phyloP scores from a whole-genome alignment of 2,113 vertebrate genomes.

The Heptranchias perlo region DNA sequence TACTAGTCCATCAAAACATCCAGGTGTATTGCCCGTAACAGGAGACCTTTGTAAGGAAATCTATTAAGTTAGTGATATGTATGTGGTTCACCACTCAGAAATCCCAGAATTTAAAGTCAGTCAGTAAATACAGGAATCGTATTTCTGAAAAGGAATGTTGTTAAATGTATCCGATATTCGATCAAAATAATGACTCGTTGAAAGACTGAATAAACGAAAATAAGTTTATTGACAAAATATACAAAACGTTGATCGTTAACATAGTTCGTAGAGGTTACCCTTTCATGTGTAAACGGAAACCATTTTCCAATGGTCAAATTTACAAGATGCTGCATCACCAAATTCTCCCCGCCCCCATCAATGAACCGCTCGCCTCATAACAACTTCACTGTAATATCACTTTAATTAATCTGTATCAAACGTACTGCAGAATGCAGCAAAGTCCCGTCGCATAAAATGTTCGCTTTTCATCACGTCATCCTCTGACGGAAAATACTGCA shows the following conservation, averaged over 20 bases:
- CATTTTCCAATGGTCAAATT: background rate
- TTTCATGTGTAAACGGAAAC: background rate
- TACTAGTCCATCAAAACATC: background rate
- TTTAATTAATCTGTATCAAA: slow-evolving; percentile 48
- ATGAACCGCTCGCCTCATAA: background rate
- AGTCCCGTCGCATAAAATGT: slow-evolving; percentile 79
- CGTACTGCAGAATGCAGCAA: slow-evolving; percentile 71
- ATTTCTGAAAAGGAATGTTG: background rate
- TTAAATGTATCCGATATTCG: background rate
- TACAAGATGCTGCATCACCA: background rate
- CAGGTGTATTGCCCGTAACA: too few species aligned
- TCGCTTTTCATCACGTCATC: slow-evolving; percentile 73
- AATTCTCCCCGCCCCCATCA: background rate
- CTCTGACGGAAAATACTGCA: slow-evolving; percentile 79
- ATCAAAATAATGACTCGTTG: background rate
- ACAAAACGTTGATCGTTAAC: background rate
- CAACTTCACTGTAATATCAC: background rate
- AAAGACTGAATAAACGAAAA: background rate
- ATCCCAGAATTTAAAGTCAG: background rate
- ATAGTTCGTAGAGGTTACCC: background rate
- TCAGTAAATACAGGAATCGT: background rate
- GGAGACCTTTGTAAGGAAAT: too few species aligned
- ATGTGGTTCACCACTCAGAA: background rate
- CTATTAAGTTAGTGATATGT: too few species aligned
- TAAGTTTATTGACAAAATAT: slow-evolving; percentile 25